Evolutionary conservation across 1,140 invertebrate genomes (phyloP).

Genomic region (Ceratitis capitata): DNA sequence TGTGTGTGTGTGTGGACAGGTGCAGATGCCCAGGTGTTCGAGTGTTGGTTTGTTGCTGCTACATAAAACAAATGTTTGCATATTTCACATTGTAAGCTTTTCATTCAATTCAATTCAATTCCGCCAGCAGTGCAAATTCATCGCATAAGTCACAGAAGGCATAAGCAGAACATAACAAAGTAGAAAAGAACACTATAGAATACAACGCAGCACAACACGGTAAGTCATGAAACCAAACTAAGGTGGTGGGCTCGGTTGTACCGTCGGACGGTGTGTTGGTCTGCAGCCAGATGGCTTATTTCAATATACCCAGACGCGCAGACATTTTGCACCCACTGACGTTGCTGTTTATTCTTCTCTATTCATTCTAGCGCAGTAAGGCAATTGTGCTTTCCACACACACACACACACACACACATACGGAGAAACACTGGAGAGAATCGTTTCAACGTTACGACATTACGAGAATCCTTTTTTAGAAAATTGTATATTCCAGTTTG

Average conservation of each 20-base stretch:
- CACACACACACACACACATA: no score
- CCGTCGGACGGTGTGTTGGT: background rate
- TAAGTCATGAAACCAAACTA: background rate
- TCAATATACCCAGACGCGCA: background rate
- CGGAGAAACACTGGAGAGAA: background rate
- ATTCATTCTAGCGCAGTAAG: background rate
- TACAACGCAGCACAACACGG: background rate
- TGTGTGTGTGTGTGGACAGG: background rate
- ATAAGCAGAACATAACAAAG: no score
- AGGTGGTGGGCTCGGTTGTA: background rate
- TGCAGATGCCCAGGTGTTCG: no score
- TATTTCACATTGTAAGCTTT: constrained; percentile 34
- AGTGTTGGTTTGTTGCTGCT: background rate
- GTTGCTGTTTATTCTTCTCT: background rate
- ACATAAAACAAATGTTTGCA: constrained; percentile 36
- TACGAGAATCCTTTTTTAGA: constrained; percentile 13
- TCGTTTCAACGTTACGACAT: background rate
- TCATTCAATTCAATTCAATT: constrained; percentile 36
- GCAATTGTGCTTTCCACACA: constrained; percentile 8
- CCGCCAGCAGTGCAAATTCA: constrained; percentile 29
- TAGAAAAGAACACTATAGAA: no score
- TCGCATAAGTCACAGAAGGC: constrained; percentile 22
- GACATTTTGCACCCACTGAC: background rate
- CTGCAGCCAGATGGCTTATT: background rate
- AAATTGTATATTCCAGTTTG: constrained; percentile 28